A percentile compares a stretch with the other conserved stretches of the same genome.
These are phyloP conservation scores for Orussus abietinus DNA, from an alignment of 1,140 invertebrate species.

Conservation along the genomic window DNA sequence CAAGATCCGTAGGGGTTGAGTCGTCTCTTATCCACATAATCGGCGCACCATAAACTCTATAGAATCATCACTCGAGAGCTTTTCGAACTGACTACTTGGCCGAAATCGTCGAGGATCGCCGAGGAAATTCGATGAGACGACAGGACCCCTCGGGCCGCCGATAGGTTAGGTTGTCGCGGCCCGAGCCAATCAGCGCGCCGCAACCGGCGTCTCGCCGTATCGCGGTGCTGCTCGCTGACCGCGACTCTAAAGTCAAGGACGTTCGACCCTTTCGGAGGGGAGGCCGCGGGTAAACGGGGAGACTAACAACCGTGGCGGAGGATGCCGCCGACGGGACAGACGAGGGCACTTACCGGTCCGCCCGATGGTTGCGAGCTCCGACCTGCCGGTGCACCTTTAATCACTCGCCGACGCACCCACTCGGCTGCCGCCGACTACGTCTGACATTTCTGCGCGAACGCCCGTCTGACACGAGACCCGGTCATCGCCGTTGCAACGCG, in stretches of 20 bases:
- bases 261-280: constrained; percentile 19
- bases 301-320: constrained; percentile 18
- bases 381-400: not conserved
- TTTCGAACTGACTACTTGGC: too few relatives aligned
- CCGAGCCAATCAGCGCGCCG: too few relatives aligned
- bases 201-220: too few relatives aligned
- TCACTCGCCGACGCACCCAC: not conserved
- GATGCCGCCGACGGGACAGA: not conserved
- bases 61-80: too few relatives aligned
- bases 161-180: too few relatives aligned
- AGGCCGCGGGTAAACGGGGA: constrained; percentile 2
- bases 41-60: too few relatives aligned
- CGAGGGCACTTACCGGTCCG: constrained; percentile 12
- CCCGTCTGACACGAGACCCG: constrained; percentile 10
- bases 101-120: too few relatives aligned
- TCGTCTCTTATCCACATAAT: too few relatives aligned
- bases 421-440: constrained; percentile 11
- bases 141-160: too few relatives aligned
- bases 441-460: constrained; percentile 19
- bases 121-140: too few relatives aligned
- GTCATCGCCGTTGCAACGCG: constrained; percentile 16
- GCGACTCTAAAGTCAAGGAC: constrained; percentile 21
- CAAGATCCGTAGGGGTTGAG: too few relatives aligned
- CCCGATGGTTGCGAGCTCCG: not conserved
- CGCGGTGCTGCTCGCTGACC: too few relatives aligned